Conservation (phyloP, 2,797 vertebrate genomes). For the Ptychobarbus kaznakovi region DNA sequence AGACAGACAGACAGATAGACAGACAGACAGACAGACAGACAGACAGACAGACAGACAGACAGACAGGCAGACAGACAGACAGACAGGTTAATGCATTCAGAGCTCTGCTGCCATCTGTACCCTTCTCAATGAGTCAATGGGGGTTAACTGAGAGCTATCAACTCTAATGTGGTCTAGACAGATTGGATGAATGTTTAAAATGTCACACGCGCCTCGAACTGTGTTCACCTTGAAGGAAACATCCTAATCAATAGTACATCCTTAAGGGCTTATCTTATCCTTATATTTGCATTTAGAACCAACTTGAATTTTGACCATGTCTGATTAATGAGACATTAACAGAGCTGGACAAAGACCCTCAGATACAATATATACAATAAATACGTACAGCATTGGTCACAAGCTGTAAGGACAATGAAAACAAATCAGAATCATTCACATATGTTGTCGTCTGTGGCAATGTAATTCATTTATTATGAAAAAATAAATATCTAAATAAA, state of each 20-base stretch:
- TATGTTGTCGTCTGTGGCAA: neutral
- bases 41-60: neutral
- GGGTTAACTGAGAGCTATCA: constrained; percentile 40
- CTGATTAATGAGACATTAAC: neutral
- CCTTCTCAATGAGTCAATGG: constrained; percentile 8
- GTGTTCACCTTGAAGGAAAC: constrained; percentile 35
- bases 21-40: too few species aligned
- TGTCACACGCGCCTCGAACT: constrained; percentile 6
- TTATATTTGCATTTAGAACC: neutral
- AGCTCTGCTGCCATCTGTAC: neutral
- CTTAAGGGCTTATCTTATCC: neutral
- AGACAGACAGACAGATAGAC: too few species aligned
- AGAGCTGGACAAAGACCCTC: neutral
- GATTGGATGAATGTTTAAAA: constrained; percentile 37
- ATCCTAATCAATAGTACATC: constrained; percentile 19
- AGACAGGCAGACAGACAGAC: neutral
- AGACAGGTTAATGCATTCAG: constrained; percentile 30
- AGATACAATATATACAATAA: neutral
- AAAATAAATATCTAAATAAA: neutral
- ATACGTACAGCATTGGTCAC: neutral
- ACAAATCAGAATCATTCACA: neutral
- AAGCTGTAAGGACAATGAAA: neutral
- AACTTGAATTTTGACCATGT: neutral
- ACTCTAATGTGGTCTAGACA: constrained; percentile 19
- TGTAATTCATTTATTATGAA: neutral